Evolutionary conservation across 2,888 invertebrate genomes (phyloP), one percentile per base, ranked within the genome.

Genomic region (Caenorhabditis angaria): DNA sequence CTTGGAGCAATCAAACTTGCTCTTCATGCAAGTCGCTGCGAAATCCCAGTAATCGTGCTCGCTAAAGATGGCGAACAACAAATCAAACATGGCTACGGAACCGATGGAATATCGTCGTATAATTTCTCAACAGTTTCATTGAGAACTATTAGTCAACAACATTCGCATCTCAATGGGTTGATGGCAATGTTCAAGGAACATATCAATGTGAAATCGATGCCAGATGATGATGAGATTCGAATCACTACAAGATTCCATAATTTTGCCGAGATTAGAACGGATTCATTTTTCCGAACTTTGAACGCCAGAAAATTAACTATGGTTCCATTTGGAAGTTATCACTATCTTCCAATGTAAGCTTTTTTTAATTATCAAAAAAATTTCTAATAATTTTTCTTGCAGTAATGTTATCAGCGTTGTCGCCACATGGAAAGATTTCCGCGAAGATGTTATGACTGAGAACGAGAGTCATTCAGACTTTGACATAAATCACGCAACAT

Each of bases 11-110:
- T 68, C 2, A 50, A 58, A 54, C 22, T 64, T 0, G 58, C 65
- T 12, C 1, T 72, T 0, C 64, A 72, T 35, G 22, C 61, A 0
- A 59, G 48, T 41, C 25, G 65, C 61, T 68, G 72, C 22, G 64
- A 67, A 27, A 54, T 72, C 14, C 72, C 72, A n/a, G 72, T 72
- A 0, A 58, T 72, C n/a, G 58, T 61, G 14, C 56, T 55, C n/a
- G 35, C 61, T 18, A 65, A 65, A 27, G 58, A 67, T 1, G 24
- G 41, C 22, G 24, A 47, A 1, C 24, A 56, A 20, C 47, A 68
- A 14, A 59, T 68, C 29, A 35, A 65, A 28, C 28, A 54, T 27
- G 72, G 72, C 24, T 71, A 64, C 32, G 66, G 67, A 0, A 50
- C 65, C 8, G 66, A 71, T 58, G 71, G 71, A 51, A 67, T 53